Evolutionary conservation across 2,113 vertebrate genomes (phyloP).

Genomic region (Thymallus thymallus): DNA sequence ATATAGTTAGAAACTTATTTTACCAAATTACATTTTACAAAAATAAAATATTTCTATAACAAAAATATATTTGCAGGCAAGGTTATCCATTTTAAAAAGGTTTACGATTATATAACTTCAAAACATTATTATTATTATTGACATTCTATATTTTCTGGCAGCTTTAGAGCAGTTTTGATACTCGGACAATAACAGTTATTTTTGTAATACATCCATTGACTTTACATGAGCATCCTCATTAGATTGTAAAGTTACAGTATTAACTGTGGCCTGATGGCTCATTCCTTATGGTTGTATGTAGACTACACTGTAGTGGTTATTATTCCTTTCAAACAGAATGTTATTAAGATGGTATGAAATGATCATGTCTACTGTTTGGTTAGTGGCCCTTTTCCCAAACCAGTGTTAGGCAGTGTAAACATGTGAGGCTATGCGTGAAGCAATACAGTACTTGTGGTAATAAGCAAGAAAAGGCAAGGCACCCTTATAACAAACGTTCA

Average conservation of each 20-base stretch:
- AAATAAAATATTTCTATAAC: too few relatives aligned
- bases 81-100: neutral
- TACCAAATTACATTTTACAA: neutral
- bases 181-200: neutral
- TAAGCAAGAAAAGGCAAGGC: constrained; percentile 35
- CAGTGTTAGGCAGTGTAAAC: constrained; percentile 16
- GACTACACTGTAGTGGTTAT: constrained; percentile 31
- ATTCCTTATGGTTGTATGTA: neutral
- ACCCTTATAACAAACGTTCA: constrained; percentile 1
- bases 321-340: constrained; percentile 16
- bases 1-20: too few relatives aligned
- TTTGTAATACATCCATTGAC: too few relatives aligned
- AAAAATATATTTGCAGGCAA: neutral
- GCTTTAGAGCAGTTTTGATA: constrained; percentile 3
- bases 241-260: too few relatives aligned
- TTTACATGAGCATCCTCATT: too few relatives aligned
- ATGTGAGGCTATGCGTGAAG: neutral
- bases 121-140: neutral
- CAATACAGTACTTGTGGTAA: constrained; percentile 16
- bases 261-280: too few relatives aligned
- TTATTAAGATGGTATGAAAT: neutral
- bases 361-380: neutral
- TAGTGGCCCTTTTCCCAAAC: constrained; percentile 15
- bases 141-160: neutral
- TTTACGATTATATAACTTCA: neutral